Evolutionary conservation across 2,113 vertebrate species (phyloP).

Genomic region (Chaetodon trifascialis): DNA sequence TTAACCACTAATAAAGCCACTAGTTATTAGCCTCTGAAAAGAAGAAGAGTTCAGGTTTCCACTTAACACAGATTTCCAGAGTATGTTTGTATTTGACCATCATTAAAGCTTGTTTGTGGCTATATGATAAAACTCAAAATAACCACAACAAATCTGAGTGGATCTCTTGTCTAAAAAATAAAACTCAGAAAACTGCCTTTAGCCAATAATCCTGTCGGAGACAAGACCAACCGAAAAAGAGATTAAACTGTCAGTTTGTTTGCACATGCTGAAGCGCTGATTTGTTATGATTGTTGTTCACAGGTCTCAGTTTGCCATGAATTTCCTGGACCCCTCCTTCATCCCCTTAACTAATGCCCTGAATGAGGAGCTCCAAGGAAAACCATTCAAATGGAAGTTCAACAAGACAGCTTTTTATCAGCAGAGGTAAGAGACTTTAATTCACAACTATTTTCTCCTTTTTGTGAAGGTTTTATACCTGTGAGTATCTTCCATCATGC

Average conservation of each 20-base stretch:
- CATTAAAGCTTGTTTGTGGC: no score
- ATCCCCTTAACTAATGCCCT: conserved; percentile 92
- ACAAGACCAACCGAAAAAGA: background rate
- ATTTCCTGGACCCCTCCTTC: conserved; percentile 97
- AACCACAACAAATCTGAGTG: background rate
- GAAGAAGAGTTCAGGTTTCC: background rate
- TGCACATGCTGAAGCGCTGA: background rate
- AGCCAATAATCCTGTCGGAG: background rate
- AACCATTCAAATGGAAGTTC: conserved; percentile 93
- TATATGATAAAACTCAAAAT: no score
- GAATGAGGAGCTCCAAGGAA: conserved; percentile 93
- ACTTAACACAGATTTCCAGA: no score
- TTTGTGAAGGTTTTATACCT: background rate
- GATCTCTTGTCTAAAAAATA: background rate
- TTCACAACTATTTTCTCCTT: background rate
- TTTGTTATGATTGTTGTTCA: conserved; percentile 14
- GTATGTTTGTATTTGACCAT: no score
- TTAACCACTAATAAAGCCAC: no score
- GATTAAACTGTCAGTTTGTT: background rate
- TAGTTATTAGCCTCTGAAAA: no score
- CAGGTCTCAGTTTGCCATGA: conserved; percentile 97
- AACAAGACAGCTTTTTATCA: conserved; percentile 93
- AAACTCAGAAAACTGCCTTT: background rate
- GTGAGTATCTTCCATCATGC: background rate
- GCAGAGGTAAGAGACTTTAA: conserved; percentile 87